Evolutionary conservation across 2,113 vertebrate genomes (phyloP), one percentile per base, ranked within the genome.

Genomic region (Nothocercus julius): DNA sequence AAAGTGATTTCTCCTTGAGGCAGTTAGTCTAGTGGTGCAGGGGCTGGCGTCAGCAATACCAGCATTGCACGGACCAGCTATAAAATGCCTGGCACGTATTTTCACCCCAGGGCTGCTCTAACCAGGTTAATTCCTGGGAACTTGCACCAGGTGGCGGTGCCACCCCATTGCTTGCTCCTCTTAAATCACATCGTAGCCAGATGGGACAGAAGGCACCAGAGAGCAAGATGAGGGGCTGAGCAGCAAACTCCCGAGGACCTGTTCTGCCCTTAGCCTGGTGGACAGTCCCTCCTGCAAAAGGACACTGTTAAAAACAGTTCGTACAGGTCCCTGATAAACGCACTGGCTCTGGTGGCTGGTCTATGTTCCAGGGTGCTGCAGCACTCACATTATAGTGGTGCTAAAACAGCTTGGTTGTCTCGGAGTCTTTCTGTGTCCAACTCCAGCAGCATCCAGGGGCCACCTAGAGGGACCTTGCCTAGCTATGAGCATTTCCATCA

Each of bases 71-170:
- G n/a, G 47, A 15, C 18, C 30, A 54, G 27, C 14, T 40, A 4
- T 49, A 34, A 34, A 56, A 7, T 28, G n/a, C 32, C 76, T 20
- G 25, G 25, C 1, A 0, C 64, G 17, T 3, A 6, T 56, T 87
- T 93, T 54, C 24, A 2, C 13, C n/a, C 53, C 6, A 36, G 56
- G 89, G 34, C 44, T 82, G 56, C 74, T 90, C 77, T 36, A 28
- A 72, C 34, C 4, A 14, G 1, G 74, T 87, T 76, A 82, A 69
- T 96, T 94, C 54, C 93, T 28, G 32, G 21, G 24, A 94, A 82
- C 77, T 79, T 73, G 74, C 95, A 96, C 27, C 93, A 97, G 96
- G 8, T 73, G 96, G 96, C 95, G 2, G 11, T 66, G 75, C 70
- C 90, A 80, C 86, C 69, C 56, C 94, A 12, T 62, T 34, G 91